Percentiles rank a stretch among this genome's conserved stretches.
phyloP scores from a whole-genome alignment of 2,113 vertebrate species.

The Oostethus manadensis region DNA sequence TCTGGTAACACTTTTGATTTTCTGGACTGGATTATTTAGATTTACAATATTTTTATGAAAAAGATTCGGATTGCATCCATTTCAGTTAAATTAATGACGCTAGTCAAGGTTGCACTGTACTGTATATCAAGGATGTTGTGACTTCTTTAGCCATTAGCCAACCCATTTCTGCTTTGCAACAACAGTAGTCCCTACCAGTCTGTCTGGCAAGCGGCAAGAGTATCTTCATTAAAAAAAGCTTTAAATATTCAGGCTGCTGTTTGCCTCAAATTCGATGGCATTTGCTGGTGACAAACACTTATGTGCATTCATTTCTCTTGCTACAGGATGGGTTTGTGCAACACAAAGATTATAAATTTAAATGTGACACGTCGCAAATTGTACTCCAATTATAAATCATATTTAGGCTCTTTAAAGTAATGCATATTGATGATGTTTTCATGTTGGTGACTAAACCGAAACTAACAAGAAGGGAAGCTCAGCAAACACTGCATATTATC shows the following conservation, averaged over 20 bases:
- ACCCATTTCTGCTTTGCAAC: too few relatives aligned
- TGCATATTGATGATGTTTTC: conserved; percentile 42
- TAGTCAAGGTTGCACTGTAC: too few relatives aligned
- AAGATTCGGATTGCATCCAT: too few relatives aligned
- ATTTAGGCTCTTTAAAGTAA: conserved; percentile 36
- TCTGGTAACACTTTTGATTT: too few relatives aligned
- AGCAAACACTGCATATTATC: not conserved
- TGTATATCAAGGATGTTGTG: too few relatives aligned
- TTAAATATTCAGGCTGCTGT: not conserved
- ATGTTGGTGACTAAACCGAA: conserved; percentile 28
- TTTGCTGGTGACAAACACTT: conserved; percentile 15
- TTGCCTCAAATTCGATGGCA: not conserved
- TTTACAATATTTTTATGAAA: too few relatives aligned
- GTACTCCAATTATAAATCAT: conserved; percentile 39
- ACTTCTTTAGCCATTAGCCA: too few relatives aligned
- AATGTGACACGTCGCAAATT: conserved; percentile 44
- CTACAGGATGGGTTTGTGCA: conserved; percentile 15
- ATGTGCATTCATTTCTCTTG: conserved; percentile 25
- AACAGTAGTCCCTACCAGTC: too few relatives aligned
- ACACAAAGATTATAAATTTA: conserved; percentile 35
- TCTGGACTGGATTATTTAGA: too few relatives aligned
- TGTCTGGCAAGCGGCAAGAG: too few relatives aligned
- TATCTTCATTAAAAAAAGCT: not conserved
- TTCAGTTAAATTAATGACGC: too few relatives aligned
- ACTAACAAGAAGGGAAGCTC: conserved; percentile 16